These are phyloP conservation scores for Panthera uncia DNA, from an alignment of 2,113 vertebrate genomes.

Conservation along the genomic window DNA sequence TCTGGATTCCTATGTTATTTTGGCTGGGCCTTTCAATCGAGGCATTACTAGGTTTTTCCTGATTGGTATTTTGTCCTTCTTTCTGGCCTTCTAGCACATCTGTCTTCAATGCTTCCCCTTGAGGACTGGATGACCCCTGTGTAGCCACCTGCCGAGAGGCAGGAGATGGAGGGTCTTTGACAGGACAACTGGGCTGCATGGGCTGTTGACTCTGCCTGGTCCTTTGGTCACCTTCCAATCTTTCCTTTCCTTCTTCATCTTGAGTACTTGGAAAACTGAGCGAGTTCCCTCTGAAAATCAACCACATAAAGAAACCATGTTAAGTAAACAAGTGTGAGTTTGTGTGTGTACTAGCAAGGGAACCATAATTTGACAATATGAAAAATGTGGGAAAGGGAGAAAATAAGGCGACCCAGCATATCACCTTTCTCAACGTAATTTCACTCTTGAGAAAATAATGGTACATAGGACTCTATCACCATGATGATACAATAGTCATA, in stretches of 20 bases:
- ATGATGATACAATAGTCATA: neutral
- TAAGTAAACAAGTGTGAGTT: neutral
- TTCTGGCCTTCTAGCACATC: constrained; percentile 49
- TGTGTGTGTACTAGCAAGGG: neutral
- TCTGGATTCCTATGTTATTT: constrained; percentile 82
- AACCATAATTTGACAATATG: neutral
- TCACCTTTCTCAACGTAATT: constrained; percentile 3
- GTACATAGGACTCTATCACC: neutral
- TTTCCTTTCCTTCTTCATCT: constrained; percentile 66
- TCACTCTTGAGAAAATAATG: constrained; percentile 6
- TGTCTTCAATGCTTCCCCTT: constrained; percentile 70
- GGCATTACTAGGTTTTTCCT: constrained; percentile 63
- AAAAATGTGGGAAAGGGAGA: neutral
- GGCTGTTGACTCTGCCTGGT: constrained; percentile 66
- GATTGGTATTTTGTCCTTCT: constrained; percentile 39
- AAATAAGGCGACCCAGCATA: neutral
- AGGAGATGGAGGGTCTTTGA: constrained; percentile 38
- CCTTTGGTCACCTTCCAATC: constrained; percentile 48
- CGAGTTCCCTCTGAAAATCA: constrained; percentile 84
- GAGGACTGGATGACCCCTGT: constrained; percentile 13
- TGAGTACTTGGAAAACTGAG: constrained; percentile 83
- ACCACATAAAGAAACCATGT: constrained; percentile 62
- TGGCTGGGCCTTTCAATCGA: constrained; percentile 62
- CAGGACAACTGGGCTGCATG: constrained; percentile 70
- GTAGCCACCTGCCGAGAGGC: constrained; percentile 44